Evolutionary conservation across 1,140 invertebrate species (phyloP).

Genomic region (Melanaphis sacchari): DNA sequence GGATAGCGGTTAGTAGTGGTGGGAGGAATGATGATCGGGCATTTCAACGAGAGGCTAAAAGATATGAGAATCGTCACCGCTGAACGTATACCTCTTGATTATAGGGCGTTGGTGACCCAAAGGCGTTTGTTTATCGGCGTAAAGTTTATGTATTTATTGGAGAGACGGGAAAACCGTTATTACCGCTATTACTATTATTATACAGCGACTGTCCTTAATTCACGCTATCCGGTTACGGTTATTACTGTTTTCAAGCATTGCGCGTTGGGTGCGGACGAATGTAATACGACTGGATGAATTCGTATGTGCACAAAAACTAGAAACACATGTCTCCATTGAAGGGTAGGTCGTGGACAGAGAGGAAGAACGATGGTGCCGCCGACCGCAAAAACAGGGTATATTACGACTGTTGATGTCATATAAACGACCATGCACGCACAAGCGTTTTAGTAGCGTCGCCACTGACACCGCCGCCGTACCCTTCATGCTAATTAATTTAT

Average conservation of each 20-base stretch:
- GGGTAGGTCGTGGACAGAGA: neutral
- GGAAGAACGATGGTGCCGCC: neutral
- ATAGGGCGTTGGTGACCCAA: neutral
- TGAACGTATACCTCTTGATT: neutral
- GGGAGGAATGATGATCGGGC: neutral
- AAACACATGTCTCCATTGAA: neutral
- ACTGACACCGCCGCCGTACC: no score
- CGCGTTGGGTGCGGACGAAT: neutral
- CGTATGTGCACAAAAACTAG: neutral
- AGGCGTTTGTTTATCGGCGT: neutral
- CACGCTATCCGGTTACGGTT: slow-evolving; percentile 47
- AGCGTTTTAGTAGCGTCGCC: neutral
- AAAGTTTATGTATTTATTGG: neutral
- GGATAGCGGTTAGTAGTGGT: neutral
- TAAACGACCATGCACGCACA: neutral
- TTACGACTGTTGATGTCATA: slow-evolving; percentile 37
- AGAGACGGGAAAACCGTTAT: no score
- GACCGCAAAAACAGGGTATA: slow-evolving; percentile 28
- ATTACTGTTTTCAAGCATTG: slow-evolving; percentile 1
- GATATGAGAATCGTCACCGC: neutral
- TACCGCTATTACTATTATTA: neutral
- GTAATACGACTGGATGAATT: neutral
- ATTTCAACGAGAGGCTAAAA: neutral
- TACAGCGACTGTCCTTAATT: slow-evolving; percentile 41
- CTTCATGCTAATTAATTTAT: neutral